phyloP scores from a whole-genome alignment of 2,113 vertebrate genomes.

The Anarrhichthys ocellatus region DNA sequence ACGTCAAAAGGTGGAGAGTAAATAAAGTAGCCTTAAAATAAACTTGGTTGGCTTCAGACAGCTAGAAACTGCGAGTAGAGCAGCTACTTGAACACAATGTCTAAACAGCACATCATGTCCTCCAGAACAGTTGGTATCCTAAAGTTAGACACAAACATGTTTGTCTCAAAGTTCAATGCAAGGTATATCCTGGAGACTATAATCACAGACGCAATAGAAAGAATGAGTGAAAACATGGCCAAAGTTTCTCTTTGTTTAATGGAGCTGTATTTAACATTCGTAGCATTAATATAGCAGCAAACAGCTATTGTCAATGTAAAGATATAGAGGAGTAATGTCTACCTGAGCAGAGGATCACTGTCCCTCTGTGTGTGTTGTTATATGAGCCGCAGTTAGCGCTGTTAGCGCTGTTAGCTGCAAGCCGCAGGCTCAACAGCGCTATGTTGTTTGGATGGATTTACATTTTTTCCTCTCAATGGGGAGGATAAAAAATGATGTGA shows the following conservation, averaged over 20 bases:
- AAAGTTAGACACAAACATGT: background rate
- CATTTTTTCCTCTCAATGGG: too few species aligned
- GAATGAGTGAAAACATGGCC: background rate
- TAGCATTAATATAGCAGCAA: background rate
- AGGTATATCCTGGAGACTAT: background rate
- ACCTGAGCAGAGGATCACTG: too few species aligned
- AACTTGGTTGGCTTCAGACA: constrained; percentile 12
- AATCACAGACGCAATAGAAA: background rate
- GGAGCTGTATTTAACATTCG: too few species aligned
- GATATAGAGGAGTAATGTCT: too few species aligned
- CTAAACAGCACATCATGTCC: background rate
- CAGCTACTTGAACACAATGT: background rate
- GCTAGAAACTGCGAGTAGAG: background rate
- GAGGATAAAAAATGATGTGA: too few species aligned
- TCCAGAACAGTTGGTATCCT: background rate
- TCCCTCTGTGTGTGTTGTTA: too few species aligned
- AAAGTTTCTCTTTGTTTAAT: background rate
- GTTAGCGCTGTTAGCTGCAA: too few species aligned
- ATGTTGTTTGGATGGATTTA: too few species aligned
- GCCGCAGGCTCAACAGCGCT: too few species aligned
- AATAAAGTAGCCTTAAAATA: constrained; percentile 33
- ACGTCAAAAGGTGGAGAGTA: constrained; percentile 14
- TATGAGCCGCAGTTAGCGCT: too few species aligned
- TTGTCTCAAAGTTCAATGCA: background rate
- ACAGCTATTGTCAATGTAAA: too few species aligned